phyloP scores from a whole-genome alignment of 1,140 invertebrate genomes.

The Carposina sasakii region DNA sequence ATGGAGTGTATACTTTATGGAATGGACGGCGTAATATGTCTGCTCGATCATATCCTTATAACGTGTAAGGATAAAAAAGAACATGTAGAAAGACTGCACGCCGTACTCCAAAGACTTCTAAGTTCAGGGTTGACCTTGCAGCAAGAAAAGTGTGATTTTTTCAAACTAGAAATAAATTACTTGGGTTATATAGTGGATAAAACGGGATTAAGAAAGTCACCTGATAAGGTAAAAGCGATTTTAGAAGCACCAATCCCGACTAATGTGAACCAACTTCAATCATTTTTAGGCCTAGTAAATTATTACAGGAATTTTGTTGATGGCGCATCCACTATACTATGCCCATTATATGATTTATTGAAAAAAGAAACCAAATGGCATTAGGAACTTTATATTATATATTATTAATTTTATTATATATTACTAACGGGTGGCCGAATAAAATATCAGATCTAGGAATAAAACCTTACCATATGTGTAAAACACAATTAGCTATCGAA shows the following conservation, averaged over 20 bases:
- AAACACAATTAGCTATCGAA: background rate
- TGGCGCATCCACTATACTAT: background rate
- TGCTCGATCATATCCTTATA: background rate
- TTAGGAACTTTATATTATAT: too few relatives aligned
- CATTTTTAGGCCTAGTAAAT: background rate
- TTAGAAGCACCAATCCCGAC: background rate
- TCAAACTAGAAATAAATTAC: background rate
- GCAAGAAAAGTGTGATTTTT: background rate
- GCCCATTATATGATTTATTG: constrained; percentile 1
- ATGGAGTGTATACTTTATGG: background rate
- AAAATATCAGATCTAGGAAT: background rate
- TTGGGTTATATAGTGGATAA: background rate
- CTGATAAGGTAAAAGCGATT: background rate
- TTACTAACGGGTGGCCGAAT: background rate
- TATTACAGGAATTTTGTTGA: background rate
- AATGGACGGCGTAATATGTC: background rate
- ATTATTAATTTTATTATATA: background rate
- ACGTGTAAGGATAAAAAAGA: background rate
- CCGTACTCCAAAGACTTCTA: background rate
- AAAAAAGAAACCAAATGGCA: background rate
- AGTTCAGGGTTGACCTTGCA: background rate
- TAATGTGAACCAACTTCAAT: constrained; percentile 1
- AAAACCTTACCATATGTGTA: background rate
- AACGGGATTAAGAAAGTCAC: background rate
- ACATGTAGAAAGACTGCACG: background rate